Evolutionary conservation across 2,113 vertebrate species (phyloP).

Genomic region (Phalacrocorax pelagicus): DNA sequence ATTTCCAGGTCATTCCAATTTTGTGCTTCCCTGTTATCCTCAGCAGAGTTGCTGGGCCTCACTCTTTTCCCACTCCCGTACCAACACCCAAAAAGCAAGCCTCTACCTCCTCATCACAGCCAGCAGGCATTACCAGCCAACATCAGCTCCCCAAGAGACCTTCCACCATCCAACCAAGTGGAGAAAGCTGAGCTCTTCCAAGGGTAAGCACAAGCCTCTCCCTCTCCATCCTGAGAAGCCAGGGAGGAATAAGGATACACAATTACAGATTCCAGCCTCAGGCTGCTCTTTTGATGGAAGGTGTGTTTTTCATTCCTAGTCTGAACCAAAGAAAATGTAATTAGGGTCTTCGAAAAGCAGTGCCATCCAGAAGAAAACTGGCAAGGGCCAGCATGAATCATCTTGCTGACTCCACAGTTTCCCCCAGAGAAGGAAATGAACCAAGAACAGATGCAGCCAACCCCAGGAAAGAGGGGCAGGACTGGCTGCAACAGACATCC

Average conservation of each 20-base stretch:
- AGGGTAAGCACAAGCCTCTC: background rate
- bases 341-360: background rate
- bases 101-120: background rate
- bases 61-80: background rate
- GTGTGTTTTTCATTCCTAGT: background rate
- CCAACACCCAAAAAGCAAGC: background rate
- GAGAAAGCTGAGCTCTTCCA: background rate
- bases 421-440: background rate
- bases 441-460: background rate
- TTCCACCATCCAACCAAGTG: background rate
- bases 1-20: background rate
- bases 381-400: background rate
- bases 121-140: background rate
- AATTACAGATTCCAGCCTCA: background rate
- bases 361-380: background rate
- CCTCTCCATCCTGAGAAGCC: background rate
- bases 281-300: background rate
- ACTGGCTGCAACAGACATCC: background rate
- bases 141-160: background rate
- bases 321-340: background rate
- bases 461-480: background rate
- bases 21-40: background rate
- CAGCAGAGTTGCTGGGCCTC: background rate
- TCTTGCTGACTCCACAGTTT: background rate
- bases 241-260: background rate